Evolutionary conservation across 2,797 vertebrate genomes (phyloP), one percentile per base, ranked within the genome.

Genomic region (Eupleurogrammus muticus): DNA sequence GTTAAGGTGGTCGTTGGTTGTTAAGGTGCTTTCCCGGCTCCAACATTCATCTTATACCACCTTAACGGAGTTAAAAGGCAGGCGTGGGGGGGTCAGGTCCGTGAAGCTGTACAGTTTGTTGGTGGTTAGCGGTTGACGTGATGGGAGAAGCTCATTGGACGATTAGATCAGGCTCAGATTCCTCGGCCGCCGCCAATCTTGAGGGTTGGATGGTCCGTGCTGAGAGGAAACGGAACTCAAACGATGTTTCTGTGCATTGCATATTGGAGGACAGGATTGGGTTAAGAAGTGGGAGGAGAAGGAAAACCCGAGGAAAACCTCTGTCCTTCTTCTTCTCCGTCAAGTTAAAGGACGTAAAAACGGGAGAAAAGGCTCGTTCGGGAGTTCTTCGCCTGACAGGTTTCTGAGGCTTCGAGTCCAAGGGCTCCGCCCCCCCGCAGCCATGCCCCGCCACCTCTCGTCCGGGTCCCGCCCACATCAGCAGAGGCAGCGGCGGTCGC

Each of bases 401-500:
- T n/a, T n/a, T n/a, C n/a, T n/a, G n/a, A n/a, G n/a, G n/a, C n/a
- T n/a, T n/a, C n/a, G n/a, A 62, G 35, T 70, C 71, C 52, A 53
- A 55, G 42, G 73, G 80, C 67, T 17, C 79, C 60, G 14, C 54
- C 38, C 67, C 72, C 82, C 85, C 46, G 14, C 82, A 67, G 79
- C 72, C 66, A 0, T 47, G 44, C 70, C 70, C 42, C 62, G 70
- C 71, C 48, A 69, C 71, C 67, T 16, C 12, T 72, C 60, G 14
- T 56, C 36, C 44, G 16, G 42, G 8, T 76, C 36, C 51, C 38
- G 70, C 40, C 58, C 82, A 73, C 87, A 94, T 97, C 96, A 99
- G 88, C 97, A 99, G 89, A 99, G 93, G 89, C 98, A 99, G 70
- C 96, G 93, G 87, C 97, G 96, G 87, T 99, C 97, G 51, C 96